phyloP scores from a whole-genome alignment of 2,797 vertebrate genomes.

The Lateolabrax maculatus region DNA sequence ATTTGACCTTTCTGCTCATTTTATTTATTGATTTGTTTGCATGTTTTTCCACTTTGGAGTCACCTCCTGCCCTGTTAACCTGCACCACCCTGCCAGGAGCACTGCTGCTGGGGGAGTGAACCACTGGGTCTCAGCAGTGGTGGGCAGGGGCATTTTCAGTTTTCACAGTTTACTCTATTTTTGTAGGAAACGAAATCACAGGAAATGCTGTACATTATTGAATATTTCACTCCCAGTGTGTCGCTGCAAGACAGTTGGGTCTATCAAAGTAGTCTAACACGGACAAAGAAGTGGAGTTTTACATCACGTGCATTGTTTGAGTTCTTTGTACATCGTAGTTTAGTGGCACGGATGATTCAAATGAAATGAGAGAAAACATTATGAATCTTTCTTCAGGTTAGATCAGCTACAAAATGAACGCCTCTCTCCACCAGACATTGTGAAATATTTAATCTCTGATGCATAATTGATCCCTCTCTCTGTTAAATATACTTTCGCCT shows the following conservation, averaged over 20 bases:
- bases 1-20: slow-evolving; percentile 2
- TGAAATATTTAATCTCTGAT: slow-evolving; percentile 66
- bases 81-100: background rate
- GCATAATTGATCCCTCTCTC: slow-evolving; percentile 62
- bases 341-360: background rate
- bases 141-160: background rate
- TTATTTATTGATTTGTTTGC: slow-evolving; percentile 6
- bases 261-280: background rate
- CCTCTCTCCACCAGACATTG: slow-evolving; percentile 28
- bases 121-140: background rate
- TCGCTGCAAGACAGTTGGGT: background rate
- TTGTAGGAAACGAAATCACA: background rate
- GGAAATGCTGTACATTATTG: background rate
- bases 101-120: background rate
- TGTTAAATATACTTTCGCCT: slow-evolving; percentile 45
- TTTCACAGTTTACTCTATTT: slow-evolving; percentile 19
- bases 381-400: slow-evolving; percentile 22
- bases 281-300: slow-evolving; percentile 1
- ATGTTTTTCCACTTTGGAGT: background rate
- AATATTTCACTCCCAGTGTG: background rate
- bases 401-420: slow-evolving; percentile 41
- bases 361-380: slow-evolving; percentile 17
- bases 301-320: background rate
- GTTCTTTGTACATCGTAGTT: background rate
- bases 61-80: background rate